Base-by-base conservation (phyloP, 2,888 invertebrate genomes). In the Rhamphomyia laevipes region DNA sequence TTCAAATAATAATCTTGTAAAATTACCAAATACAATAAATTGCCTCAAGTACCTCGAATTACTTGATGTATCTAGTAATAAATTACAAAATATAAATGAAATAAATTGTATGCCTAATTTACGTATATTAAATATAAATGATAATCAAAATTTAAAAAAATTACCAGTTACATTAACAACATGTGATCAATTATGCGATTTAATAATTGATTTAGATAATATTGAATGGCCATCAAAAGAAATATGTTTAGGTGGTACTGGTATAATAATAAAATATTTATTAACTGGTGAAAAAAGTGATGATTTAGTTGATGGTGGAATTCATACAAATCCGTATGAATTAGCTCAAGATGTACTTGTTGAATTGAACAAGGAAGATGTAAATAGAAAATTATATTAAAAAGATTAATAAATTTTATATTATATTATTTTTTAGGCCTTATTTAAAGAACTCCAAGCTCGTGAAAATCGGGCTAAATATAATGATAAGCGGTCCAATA, bases 51-150 rank as follows among this genome's bases (percentile, higher is more conserved):
- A 76, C 55, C 73, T 90, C 54, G 74, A 76, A 65, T 70, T 82
- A 56, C 70, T 89, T 51, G 80, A 88, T 74, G 68, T 83, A 33
- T 82, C 86, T 30, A 74, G 76, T 58, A 90, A 90, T 70, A 74
- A 73, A 58, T 69, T 89, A 45, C 78, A 75, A 63, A 67, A 67
- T 52, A 67, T 61, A 48, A 55, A 56, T 38, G 55, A 55, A 53
- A 54, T 62, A 42, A 58, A 54, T 48, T 59, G 55, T 33, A 71
- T 88, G 57, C 74, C 70, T 56, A 74, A 72, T 54, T 71, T 89
- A 49, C 74, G 72, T 54, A 74, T 72, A 56, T 68, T 88, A 37
- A 77, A 80, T 61, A 62, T 87, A 44, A 73, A 73, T 58, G 70
- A 73, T 43, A 85, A 86, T 69, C 68, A 65, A 55, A 65, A 74